Base-by-base conservation (phyloP, 2,888 invertebrate genomes). In the Pyrocoelia pectoralis region DNA sequence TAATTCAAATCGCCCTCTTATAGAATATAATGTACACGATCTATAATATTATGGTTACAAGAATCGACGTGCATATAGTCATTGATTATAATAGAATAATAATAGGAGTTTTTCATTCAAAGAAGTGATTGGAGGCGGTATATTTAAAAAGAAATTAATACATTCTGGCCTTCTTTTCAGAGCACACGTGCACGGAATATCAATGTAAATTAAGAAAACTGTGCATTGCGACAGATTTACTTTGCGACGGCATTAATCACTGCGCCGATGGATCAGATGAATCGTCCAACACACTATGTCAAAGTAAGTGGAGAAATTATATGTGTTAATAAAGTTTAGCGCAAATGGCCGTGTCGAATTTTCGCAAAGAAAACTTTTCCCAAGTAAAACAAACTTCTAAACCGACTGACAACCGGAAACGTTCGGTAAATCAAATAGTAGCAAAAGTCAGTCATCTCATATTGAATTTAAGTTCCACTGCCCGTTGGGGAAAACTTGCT, bases 261-360 rank as follows among this genome's bases (percentile, higher is more conserved):
- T 97, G 97, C 81, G 95, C 92, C 52, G 95, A 97, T 82, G 94
- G 93, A 69, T 95, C 95, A 52, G 97, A 97, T 79, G 97, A 97
- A 83, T 90, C 91, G 72, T 88, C 91, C 76, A 90, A 91, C 75
- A 88, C 90, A 67, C 86, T 92, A 73, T 97, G 97, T 84, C 90
- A 93, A 82, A 92, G 95, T 95, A 83, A 88, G 89, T 87, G 8
- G 3, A 6, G 8, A 8, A 33, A 8, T 33, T 33, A n/a, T n/a
- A n/a, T n/a, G n/a, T 29, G 4, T 14, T 29, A 1, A 29, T 19
- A 10, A 19, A 19, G 2, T 12, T 9, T 6, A n/a, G 3, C 12
- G 13, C 46, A 46, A 46, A 18, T 48, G 15, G 17, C 18, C 19
- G 19, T 15, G 15, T 12, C 15, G 13, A 8, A 1, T 43, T 43